A percentile compares a stretch with the other conserved stretches of the same genome.
These are phyloP conservation scores for Lepidurus packardi DNA, from an alignment of 1,140 invertebrate genomes.

Conservation along the genomic window DNA sequence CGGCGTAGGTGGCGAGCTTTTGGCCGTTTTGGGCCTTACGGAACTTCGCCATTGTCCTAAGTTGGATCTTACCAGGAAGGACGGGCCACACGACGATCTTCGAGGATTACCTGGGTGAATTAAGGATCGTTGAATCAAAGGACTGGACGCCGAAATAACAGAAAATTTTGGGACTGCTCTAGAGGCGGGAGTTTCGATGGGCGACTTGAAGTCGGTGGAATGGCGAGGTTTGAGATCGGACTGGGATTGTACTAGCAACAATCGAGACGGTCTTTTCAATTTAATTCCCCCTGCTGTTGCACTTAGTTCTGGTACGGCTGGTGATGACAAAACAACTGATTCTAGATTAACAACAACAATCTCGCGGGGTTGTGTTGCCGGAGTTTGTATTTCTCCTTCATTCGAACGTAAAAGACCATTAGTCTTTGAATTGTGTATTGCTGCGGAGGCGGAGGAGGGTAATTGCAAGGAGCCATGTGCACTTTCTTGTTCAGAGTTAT, in stretches of 20 bases:
- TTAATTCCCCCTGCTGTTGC: neutral
- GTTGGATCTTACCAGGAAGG: neutral
- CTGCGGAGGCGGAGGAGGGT: neutral
- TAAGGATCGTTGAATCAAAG: neutral
- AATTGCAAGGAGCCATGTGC: neutral
- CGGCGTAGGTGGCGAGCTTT: neutral
- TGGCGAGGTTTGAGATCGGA: neutral
- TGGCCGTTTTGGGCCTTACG: neutral
- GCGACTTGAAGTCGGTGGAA: neutral
- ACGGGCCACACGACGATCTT: neutral
- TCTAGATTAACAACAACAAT: neutral
- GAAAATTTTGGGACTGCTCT: neutral
- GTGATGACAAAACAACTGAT: too few relatives aligned
- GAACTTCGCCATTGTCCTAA: neutral
- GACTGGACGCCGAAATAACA: neutral
- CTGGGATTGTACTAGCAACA: neutral
- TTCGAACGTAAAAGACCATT: neutral
- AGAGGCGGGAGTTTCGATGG: neutral
- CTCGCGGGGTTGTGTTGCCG: neutral
- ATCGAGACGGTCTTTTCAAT: neutral
- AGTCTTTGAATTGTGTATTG: neutral
- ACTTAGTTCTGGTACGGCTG: neutral
- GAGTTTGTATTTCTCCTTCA: neutral
- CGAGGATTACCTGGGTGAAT: neutral
- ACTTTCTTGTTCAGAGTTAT: neutral